phyloP scores from a whole-genome alignment of 1,140 invertebrate genomes.

The Sipha flava region DNA sequence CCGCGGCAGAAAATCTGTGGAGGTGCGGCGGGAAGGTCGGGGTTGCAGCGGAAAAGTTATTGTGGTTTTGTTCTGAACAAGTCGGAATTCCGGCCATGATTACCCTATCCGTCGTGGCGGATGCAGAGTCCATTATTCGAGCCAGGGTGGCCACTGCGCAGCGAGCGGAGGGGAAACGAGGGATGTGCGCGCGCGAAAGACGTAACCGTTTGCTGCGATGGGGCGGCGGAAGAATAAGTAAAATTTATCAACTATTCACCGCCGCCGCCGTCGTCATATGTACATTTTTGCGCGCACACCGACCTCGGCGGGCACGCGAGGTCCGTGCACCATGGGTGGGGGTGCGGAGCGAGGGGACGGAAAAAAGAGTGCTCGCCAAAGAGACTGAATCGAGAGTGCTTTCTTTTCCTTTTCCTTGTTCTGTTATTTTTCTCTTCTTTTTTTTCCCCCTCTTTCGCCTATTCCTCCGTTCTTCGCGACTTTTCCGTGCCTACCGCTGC shows the following conservation, averaged over 20 bases:
- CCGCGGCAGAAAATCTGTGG: too few species aligned
- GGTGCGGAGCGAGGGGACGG: background rate
- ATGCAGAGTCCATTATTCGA: conserved; percentile 18
- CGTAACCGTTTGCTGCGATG: too few species aligned
- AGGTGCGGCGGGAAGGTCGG: background rate
- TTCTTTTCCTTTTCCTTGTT: conserved; percentile 5
- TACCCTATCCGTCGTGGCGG: background rate
- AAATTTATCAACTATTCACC: conserved; percentile 27
- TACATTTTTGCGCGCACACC: background rate
- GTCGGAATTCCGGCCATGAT: conserved; percentile 21
- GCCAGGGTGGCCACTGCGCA: too few species aligned
- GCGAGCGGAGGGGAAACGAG: background rate
- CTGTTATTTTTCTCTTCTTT: background rate
- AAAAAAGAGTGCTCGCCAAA: background rate
- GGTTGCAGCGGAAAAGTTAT: background rate
- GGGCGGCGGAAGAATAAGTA: background rate
- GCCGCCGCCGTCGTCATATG: background rate
- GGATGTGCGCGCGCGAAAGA: background rate
- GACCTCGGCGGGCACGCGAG: background rate
- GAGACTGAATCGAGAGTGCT: background rate
- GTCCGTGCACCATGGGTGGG: background rate
- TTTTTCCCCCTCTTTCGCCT: background rate
- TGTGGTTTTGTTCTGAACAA: conserved; percentile 15
- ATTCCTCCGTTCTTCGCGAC: background rate
- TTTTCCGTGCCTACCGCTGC: background rate